These are phyloP conservation scores for Marmota flaviventris DNA, from an alignment of 2,113 vertebrate species.

Conservation along the genomic window DNA sequence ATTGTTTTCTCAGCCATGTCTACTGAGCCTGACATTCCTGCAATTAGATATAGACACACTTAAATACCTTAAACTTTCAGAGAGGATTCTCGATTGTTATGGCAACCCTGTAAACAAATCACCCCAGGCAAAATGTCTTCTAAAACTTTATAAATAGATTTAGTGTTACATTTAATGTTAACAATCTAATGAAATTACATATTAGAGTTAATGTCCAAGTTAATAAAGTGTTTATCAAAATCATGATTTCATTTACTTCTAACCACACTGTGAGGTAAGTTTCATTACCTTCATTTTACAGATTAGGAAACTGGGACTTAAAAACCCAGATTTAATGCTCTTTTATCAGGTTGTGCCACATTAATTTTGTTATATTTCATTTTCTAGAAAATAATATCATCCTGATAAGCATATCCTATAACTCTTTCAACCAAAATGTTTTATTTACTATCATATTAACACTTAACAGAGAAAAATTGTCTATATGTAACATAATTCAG, in stretches of 20 bases:
- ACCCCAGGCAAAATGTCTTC: not conserved
- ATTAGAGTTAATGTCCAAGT: not conserved
- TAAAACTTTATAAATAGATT: not conserved
- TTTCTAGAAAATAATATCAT: constrained; percentile 32
- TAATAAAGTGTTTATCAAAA: not conserved
- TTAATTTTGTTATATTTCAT: not conserved
- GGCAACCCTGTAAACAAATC: not conserved
- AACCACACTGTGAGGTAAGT: not conserved
- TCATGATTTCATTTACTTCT: not conserved
- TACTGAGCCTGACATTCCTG: not conserved
- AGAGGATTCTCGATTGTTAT: not conserved
- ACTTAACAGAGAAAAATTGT: not conserved
- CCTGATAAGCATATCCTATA: not conserved
- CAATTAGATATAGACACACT: not conserved
- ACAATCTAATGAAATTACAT: not conserved
- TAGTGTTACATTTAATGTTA: constrained; percentile 7
- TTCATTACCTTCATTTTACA: not conserved
- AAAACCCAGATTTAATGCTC: not conserved
- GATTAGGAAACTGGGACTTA: not conserved
- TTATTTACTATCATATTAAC: constrained; percentile 26
- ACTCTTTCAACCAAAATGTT: not conserved
- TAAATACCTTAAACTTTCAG: not conserved
- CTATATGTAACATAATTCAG: not conserved
- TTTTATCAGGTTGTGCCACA: not conserved
- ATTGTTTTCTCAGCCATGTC: not conserved